Evolutionary conservation across 2,113 vertebrate genomes (phyloP).

Genomic region (Forbesichthys agassizii): DNA sequence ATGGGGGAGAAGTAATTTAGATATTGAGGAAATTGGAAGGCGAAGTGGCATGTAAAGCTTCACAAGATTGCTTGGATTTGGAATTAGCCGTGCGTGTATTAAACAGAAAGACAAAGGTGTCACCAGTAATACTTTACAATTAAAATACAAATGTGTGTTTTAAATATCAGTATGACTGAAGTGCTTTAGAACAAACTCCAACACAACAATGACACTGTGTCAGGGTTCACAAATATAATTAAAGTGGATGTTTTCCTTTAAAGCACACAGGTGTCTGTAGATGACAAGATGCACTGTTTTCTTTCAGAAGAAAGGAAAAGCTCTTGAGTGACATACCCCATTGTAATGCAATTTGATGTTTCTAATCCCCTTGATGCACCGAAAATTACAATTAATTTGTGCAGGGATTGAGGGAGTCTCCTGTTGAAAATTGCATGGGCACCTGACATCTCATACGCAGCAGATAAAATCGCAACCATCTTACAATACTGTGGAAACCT

Average conservation of each 20-base stretch:
- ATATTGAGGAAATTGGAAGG: too few relatives aligned
- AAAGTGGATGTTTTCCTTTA: neutral
- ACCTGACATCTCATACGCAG: conserved; percentile 50
- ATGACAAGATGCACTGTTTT: conserved; percentile 33
- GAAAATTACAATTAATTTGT: conserved; percentile 60
- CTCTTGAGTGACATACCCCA: conserved; percentile 44
- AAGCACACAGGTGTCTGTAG: conserved; percentile 18
- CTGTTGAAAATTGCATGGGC: conserved; percentile 44
- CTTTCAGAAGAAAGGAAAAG: conserved; percentile 22
- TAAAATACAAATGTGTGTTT: too few relatives aligned
- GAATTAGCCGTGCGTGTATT: neutral
- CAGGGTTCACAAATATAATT: too few relatives aligned
- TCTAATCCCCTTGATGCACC: conserved; percentile 43
- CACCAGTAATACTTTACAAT: neutral
- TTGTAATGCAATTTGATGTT: conserved; percentile 46
- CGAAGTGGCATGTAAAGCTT: too few relatives aligned
- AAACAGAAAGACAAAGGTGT: neutral
- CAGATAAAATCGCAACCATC: conserved; percentile 42
- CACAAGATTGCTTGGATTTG: too few relatives aligned
- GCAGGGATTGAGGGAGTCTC: conserved; percentile 48
- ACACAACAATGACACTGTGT: too few relatives aligned
- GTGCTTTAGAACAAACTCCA: too few relatives aligned
- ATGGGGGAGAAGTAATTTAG: neutral
- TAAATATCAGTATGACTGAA: too few relatives aligned
- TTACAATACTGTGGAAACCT: conserved; percentile 38